phyloP scores from a whole-genome alignment of 2,113 vertebrate genomes.

The Penelope pileata region DNA sequence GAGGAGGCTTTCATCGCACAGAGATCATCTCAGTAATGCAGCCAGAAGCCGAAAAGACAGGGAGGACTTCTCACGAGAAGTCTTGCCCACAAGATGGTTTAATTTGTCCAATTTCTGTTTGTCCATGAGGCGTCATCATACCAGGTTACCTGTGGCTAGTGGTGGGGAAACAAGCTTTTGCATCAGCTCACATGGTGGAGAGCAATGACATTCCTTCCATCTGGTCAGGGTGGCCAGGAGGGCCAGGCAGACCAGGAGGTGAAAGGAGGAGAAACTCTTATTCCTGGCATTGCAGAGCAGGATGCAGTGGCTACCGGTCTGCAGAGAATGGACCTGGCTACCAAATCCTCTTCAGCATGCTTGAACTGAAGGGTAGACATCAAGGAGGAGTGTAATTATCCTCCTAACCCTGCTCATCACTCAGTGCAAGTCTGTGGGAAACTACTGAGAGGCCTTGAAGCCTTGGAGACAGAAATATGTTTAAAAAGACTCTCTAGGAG shows the following conservation, averaged over 20 bases:
- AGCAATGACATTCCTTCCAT: fast-evolving
- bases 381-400: not conserved
- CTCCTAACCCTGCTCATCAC: not conserved
- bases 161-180: not conserved
- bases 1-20: not conserved
- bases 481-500: not conserved
- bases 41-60: not conserved
- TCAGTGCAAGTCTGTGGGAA: not conserved
- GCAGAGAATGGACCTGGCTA: not conserved
- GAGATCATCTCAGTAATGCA: not conserved
- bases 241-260: not conserved
- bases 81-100: not conserved
- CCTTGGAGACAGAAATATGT: not conserved
- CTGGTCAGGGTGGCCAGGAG: not conserved
- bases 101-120: not conserved
- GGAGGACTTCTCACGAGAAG: not conserved
- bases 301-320: not conserved
- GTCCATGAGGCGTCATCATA: not conserved
- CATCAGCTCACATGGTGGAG: not conserved
- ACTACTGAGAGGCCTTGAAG: not conserved
- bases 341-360: not conserved
- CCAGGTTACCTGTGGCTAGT: not conserved
- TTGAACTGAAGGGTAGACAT: not conserved
- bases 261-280: not conserved
- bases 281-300: not conserved